Evolutionary conservation across 2,888 invertebrate genomes (phyloP).

Genomic region (Aethes cnicana): DNA sequence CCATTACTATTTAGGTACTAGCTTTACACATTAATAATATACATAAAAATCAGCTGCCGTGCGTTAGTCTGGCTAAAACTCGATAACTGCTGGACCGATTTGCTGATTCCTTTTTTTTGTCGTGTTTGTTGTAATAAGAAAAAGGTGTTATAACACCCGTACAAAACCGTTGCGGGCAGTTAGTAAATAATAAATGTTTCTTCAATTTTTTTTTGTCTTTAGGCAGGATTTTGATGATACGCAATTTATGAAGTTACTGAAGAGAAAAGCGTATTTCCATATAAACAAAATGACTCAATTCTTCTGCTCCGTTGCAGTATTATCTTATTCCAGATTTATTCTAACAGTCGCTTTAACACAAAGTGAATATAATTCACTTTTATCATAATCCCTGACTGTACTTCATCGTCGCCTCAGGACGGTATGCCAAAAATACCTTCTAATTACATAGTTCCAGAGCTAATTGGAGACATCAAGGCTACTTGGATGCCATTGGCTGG

Average conservation of each 20-base stretch:
- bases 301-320: background rate
- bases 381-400: constrained; percentile 4
- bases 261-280: background rate
- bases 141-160: too few species aligned
- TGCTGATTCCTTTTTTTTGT: too few species aligned
- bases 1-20: constrained; percentile 9
- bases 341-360: background rate
- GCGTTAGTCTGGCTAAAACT: too few species aligned
- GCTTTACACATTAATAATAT: too few species aligned
- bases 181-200: background rate
- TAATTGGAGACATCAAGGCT: constrained; percentile 28
- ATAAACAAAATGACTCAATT: background rate
- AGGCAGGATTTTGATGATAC: too few species aligned
- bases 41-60: too few species aligned
- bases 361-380: constrained; percentile 6
- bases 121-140: too few species aligned
- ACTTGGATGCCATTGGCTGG: constrained; percentile 24
- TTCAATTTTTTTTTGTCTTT: too few species aligned
- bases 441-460: constrained; percentile 29
- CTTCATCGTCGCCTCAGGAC: constrained; percentile 11
- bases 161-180: too few species aligned
- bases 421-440: constrained; percentile 25
- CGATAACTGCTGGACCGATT: too few species aligned
- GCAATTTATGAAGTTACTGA: too few species aligned
- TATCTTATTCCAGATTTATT: background rate